Percentiles rank a stretch among this genome's conserved stretches.
These are phyloP conservation scores for Cochlearius cochlearius DNA, from an alignment of 2,113 vertebrate genomes.

Conservation along the genomic window DNA sequence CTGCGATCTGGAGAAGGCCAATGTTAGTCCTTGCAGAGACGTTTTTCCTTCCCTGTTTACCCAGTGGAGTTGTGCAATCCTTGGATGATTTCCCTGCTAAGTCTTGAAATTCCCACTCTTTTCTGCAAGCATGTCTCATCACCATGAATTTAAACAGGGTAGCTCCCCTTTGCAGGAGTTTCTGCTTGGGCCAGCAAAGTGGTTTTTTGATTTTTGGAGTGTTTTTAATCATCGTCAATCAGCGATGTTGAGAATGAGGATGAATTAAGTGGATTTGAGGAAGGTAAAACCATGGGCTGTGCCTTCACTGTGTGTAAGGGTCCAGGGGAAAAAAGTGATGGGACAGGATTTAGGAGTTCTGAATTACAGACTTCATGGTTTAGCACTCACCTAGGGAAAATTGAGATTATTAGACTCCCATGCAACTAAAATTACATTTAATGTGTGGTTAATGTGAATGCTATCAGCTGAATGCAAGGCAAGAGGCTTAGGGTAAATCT, in stretches of 20 bases:
- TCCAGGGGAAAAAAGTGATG: neutral
- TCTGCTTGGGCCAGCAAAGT: neutral
- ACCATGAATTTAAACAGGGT: neutral
- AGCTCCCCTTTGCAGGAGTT: neutral
- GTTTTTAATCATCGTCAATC: neutral
- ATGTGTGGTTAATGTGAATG: slow-evolving; percentile 10
- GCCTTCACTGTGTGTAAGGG: neutral
- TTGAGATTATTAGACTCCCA: neutral
- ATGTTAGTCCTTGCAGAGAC: neutral
- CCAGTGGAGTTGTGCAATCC: neutral
- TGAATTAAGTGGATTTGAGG: neutral
- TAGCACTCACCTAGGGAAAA: neutral
- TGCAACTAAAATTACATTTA: neutral
- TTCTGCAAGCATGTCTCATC: neutral
- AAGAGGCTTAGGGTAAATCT: neutral
- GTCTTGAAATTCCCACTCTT: neutral
- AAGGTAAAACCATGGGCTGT: neutral
- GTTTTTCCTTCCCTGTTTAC: neutral
- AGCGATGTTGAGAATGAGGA: neutral
- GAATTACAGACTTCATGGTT: neutral
- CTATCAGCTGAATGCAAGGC: slow-evolving; percentile 10
- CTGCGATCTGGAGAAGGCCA: neutral
- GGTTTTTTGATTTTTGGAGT: neutral
- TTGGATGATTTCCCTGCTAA: neutral
- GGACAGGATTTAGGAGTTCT: neutral